phyloP scores from a whole-genome alignment of 2,113 vertebrate species.

The Crotalus helleri region DNA sequence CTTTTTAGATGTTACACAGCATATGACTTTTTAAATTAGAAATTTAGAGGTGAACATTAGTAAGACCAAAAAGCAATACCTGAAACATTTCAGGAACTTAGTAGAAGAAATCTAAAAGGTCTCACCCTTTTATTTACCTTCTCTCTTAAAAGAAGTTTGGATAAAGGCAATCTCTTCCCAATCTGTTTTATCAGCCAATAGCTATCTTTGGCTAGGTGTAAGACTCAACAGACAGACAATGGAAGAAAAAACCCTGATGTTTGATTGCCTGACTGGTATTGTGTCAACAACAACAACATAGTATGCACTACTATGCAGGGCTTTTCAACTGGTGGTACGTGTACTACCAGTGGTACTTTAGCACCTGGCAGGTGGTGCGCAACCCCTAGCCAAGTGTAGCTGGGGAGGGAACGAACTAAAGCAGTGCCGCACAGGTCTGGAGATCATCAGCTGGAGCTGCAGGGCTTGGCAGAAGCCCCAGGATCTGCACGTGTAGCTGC shows the following conservation, averaged over 20 bases:
- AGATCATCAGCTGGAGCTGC: too few relatives aligned
- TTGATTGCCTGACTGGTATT: neutral
- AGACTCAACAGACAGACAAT: neutral
- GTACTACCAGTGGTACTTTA: too few relatives aligned
- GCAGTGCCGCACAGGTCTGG: too few relatives aligned
- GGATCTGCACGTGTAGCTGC: too few relatives aligned
- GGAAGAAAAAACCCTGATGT: neutral
- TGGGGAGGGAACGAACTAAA: too few relatives aligned
- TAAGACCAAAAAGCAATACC: neutral
- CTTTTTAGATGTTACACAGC: neutral
- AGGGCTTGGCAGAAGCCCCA: too few relatives aligned
- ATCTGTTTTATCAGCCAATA: neutral
- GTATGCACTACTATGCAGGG: neutral
- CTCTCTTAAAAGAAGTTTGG: neutral
- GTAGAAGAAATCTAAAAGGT: neutral
- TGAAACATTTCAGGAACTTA: neutral
- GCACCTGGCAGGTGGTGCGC: too few relatives aligned
- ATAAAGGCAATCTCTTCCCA: neutral
- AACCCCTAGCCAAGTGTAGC: too few relatives aligned
- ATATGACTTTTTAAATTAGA: neutral
- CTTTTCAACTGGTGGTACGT: too few relatives aligned
- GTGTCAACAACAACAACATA: neutral
- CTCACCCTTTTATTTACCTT: neutral
- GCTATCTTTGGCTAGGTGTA: neutral
- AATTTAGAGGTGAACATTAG: neutral